Conservation (phyloP, 2,797 vertebrate genomes). For the Pogoniulus pusillus region DNA sequence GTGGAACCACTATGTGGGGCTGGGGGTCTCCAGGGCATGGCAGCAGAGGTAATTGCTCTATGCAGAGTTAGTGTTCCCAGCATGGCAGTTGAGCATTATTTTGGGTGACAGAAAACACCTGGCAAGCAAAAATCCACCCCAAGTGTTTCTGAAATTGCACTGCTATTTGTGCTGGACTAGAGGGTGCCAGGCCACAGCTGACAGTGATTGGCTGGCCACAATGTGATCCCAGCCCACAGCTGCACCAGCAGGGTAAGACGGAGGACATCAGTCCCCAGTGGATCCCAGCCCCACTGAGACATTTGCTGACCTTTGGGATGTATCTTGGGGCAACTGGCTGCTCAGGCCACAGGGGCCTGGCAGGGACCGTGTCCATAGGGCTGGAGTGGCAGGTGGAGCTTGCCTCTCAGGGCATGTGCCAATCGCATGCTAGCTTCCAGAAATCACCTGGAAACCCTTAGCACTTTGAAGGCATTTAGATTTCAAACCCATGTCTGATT, state of each 20-base stretch:
- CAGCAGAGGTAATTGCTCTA: background rate
- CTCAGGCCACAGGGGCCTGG: accelerated
- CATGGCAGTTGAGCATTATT: accelerated
- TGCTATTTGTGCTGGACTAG: background rate
- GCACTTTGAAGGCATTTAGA: background rate
- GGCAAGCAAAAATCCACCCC: background rate
- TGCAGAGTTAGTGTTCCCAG: background rate
- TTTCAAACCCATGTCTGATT: background rate
- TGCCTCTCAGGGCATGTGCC: accelerated
- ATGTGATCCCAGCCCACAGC: accelerated
- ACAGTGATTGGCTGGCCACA: background rate
- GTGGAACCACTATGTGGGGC: background rate
- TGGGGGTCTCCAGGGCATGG: background rate
- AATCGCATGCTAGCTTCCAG: background rate
- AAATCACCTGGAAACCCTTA: background rate
- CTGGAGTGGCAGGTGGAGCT: background rate
- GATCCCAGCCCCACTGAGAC: background rate
- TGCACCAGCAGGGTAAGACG: accelerated
- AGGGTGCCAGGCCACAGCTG: background rate
- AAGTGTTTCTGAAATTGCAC: accelerated
- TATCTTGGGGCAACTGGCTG: background rate
- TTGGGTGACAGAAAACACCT: background rate
- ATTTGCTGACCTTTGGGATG: background rate
- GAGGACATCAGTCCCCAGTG: too few species aligned
- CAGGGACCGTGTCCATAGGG: accelerated